Percentiles rank a stretch among this genome's conserved stretches.
These are phyloP conservation scores for Pocillopora verrucosa DNA, from an alignment of 64 coral and sea anemone species.

Conservation along the genomic window DNA sequence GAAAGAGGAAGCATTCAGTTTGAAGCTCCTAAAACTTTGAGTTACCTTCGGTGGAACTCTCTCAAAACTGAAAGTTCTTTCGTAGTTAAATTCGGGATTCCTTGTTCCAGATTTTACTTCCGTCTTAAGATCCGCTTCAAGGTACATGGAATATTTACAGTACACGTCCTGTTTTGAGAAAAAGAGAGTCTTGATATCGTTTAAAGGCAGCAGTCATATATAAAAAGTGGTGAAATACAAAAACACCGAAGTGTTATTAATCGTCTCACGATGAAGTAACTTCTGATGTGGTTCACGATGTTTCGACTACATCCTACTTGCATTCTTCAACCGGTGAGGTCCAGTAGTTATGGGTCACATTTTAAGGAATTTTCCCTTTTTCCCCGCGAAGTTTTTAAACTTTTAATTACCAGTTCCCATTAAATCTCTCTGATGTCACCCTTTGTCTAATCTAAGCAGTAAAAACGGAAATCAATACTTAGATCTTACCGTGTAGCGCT, in stretches of 20 bases:
- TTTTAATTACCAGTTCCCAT: too few species aligned
- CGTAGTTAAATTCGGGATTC: constrained; percentile 93
- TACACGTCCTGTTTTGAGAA: constrained; percentile 69
- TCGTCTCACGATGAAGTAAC: too few species aligned
- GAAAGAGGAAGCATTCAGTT: neutral
- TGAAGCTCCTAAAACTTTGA: neutral
- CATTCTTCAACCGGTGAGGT: too few species aligned
- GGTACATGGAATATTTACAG: constrained; percentile 83
- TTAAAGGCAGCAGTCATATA: too few species aligned
- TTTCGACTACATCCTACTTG: too few species aligned
- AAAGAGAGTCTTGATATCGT: neutral
- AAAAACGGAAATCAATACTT: neutral
- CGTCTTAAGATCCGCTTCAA: constrained; percentile 70
- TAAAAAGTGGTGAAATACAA: neutral
- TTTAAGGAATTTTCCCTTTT: too few species aligned
- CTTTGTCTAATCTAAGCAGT: too few species aligned
- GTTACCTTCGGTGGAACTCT: constrained; percentile 76
- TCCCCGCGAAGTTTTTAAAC: too few species aligned
- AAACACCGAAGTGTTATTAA: neutral
- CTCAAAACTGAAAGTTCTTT: constrained; percentile 79
- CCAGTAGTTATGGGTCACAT: too few species aligned
- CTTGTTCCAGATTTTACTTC: constrained; percentile 73
- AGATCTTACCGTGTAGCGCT: constrained; percentile 82
- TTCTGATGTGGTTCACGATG: too few species aligned
- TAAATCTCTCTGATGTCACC: too few species aligned